Percentiles rank a stretch among this genome's conserved stretches.
Conservation (phyloP, 2,888 invertebrate genomes). For the Nudaria mundana region DNA sequence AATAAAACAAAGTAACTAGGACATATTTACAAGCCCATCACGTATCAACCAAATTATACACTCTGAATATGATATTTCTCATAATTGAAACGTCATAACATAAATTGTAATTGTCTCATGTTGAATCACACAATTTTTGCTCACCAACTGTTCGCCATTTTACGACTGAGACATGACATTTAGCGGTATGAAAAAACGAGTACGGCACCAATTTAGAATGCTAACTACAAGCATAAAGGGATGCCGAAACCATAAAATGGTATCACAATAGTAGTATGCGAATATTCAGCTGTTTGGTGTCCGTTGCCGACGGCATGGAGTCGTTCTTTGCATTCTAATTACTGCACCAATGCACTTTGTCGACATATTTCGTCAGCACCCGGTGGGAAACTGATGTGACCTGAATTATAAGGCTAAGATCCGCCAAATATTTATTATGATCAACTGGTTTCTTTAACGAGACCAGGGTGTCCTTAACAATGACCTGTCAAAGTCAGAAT, state of each 20-base stretch:
- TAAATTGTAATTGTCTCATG: slow-evolving; percentile 50
- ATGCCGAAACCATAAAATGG: slow-evolving; percentile 76
- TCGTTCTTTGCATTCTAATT: slow-evolving; percentile 69
- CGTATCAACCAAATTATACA: slow-evolving; percentile 37
- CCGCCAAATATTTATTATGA: slow-evolving; percentile 33
- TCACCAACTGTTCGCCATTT: slow-evolving; percentile 52
- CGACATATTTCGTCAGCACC: slow-evolving; percentile 37
- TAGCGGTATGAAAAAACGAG: slow-evolving; percentile 74
- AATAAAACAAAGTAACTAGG: slow-evolving; percentile 33
- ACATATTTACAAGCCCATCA: slow-evolving; percentile 33
- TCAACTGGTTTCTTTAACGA: slow-evolving; percentile 25
- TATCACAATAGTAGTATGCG: slow-evolving; percentile 77
- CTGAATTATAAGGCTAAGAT: slow-evolving; percentile 40
- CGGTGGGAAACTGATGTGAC: slow-evolving; percentile 60
- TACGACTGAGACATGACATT: slow-evolving; percentile 72
- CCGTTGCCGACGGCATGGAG: slow-evolving; percentile 62
- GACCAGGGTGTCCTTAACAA: slow-evolving; percentile 6
- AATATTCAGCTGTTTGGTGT: slow-evolving; percentile 73
- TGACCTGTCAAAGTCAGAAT: slow-evolving; percentile 5
- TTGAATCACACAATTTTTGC: slow-evolving; percentile 55
- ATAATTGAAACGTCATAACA: slow-evolving; percentile 49
- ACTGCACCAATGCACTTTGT: slow-evolving; percentile 61
- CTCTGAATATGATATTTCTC: slow-evolving; percentile 34
- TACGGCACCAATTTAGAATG: slow-evolving; percentile 73
- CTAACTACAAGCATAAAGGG: slow-evolving; percentile 74